Base-by-base conservation (phyloP, 1,140 invertebrate genomes). In the Drosophila miranda region DNA sequence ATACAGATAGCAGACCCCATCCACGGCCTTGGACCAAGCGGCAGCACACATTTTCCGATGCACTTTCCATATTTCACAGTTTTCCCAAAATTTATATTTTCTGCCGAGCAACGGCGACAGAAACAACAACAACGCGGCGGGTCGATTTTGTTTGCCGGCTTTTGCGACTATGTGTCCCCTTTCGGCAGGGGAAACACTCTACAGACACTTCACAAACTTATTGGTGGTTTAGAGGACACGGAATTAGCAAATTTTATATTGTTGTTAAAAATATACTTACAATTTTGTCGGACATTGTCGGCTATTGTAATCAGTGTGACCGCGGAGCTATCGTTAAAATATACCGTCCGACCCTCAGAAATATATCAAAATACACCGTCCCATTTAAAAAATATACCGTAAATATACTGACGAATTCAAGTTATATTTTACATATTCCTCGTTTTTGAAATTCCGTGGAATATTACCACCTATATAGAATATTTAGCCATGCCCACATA, bases 251-350 rank as follows among this genome's bases (percentile, higher is more conserved):
- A 48, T 34, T 38, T 43, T 3, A 41, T 34, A 43, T 48, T 73
- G 48, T 63, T 72, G 58, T 68, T 34, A 68, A 67, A 38, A 64
- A 75, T 73, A 69, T 80, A 80, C 80, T 83, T 83, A 83, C 80
- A 83, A 83, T 83, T 83, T 84, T 86, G 66, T 83, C 80, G 54
- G 78, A 52, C 78, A 73, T 81, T 72, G 72, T 43, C 69, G 70
- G 70, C 69, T 70, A 73, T 73, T 71, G 53, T 70, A 68, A 70
- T 70, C 21, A 14, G 30, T 34, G 30, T 34, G 9, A 34, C 9
- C 30, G 30, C 30, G 9, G 13, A 23, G 11, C 2, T 19, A 19
- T 19, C 19, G 19, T 19, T 19, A 14, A 14, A n/a, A 49, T 49
- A 49, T 56, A 56, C 42, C 5, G 16, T 19, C 19, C 19, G 19